Percentiles rank a stretch among this genome's conserved stretches.
phyloP scores from a whole-genome alignment of 2,888 invertebrate genomes.

The Proisotoma minuta region DNA sequence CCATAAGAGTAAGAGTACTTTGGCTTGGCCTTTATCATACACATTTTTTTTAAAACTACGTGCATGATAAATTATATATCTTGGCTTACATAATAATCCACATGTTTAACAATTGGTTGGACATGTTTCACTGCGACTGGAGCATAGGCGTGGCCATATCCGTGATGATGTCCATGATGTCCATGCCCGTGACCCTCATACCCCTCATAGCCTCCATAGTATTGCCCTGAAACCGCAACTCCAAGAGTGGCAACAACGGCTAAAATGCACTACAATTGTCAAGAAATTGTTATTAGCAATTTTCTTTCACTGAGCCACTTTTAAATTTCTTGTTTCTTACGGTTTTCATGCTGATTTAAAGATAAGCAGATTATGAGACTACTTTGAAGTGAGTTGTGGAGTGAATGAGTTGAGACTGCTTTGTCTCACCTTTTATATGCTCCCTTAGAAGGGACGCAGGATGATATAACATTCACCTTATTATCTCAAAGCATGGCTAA shows the following conservation, averaged over 20 bases:
- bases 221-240: slow-evolving; percentile 13
- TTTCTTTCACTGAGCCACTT: too few species aligned
- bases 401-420: neutral
- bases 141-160: slow-evolving; percentile 9
- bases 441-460: neutral
- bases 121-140: too few species aligned
- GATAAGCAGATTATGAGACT: too few species aligned
- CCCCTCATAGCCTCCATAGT: neutral
- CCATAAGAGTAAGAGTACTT: slow-evolving; percentile 69
- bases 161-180: slow-evolving; percentile 2
- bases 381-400: neutral
- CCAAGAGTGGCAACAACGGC: slow-evolving; percentile 15
- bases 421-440: neutral
- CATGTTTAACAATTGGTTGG: slow-evolving; percentile 20
- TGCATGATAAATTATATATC: slow-evolving; percentile 20
- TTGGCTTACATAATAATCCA: slow-evolving; percentile 25
- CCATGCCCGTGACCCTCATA: slow-evolving; percentile 3
- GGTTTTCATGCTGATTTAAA: neutral
- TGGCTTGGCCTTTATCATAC: slow-evolving; percentile 61
- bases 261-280: slow-evolving; percentile 13
- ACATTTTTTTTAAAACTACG: neutral
- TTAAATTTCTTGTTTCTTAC: neutral
- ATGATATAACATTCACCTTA: neutral
- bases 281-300: too few species aligned
- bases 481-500: too few species aligned